Percentiles rank a stretch among this genome's conserved stretches.
Evolutionary conservation across 2,797 vertebrate genomes (phyloP).

Genomic region (Lepilemur ruficaudatus): DNA sequence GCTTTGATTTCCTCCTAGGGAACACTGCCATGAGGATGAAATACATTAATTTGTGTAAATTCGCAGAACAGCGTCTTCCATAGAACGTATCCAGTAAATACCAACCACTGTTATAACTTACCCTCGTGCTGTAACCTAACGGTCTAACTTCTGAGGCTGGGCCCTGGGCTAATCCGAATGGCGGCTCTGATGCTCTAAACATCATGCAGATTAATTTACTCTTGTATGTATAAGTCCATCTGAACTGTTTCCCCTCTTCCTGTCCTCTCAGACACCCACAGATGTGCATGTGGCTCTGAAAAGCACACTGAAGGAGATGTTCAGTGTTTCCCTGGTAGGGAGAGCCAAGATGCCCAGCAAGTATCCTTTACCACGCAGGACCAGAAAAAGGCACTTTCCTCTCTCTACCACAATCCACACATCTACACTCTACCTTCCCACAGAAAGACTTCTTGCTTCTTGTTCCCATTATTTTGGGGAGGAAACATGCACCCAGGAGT

Average conservation of each 20-base stretch:
- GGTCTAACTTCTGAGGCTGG: background rate
- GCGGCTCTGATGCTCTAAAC: background rate
- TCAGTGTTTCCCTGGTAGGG: background rate
- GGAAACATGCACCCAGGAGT: fast-evolving
- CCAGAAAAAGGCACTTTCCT: background rate
- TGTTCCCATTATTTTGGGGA: background rate
- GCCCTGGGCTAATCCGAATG: background rate
- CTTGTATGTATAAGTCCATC: background rate
- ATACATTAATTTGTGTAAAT: background rate
- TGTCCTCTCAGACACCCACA: background rate
- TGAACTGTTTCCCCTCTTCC: background rate
- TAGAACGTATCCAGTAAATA: background rate
- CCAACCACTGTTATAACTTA: background rate
- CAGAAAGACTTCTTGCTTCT: background rate
- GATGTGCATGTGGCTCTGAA: background rate
- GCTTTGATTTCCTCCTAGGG: background rate
- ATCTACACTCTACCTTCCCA: background rate
- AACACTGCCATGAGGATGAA: background rate
- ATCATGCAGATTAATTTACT: background rate
- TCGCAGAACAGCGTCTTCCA: background rate
- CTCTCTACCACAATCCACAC: background rate
- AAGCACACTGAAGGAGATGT: background rate
- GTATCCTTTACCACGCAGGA: background rate
- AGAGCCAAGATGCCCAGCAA: background rate
- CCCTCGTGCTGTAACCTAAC: background rate